These are phyloP conservation scores for Propithecus deckenii DNA, from an alignment of 2,797 vertebrate species.

Conservation along the genomic window DNA sequence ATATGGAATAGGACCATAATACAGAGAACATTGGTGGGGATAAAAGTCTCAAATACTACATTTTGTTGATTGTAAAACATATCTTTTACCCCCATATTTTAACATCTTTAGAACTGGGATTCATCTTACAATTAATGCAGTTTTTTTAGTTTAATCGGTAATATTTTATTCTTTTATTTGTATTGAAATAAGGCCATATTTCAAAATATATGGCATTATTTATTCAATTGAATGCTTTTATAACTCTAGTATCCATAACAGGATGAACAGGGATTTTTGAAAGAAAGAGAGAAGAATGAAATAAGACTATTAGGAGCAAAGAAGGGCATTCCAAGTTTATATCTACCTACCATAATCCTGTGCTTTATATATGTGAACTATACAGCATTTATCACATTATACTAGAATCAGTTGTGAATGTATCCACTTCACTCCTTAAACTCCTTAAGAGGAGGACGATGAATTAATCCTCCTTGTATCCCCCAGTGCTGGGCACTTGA, in stretches of 20 bases:
- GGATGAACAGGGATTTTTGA: neutral
- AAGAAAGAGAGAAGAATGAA: neutral
- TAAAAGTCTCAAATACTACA: neutral
- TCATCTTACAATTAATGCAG: neutral
- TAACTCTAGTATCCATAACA: neutral
- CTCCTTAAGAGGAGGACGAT: neutral
- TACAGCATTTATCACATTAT: neutral
- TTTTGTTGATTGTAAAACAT: neutral
- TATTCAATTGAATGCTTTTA: neutral
- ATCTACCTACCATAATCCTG: neutral
- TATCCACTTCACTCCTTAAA: neutral
- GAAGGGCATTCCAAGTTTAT: neutral
- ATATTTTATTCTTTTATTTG: neutral
- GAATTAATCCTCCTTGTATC: neutral
- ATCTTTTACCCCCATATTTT: neutral
- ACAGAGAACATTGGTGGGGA: neutral
- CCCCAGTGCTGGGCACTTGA: neutral
- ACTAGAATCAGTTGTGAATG: neutral
- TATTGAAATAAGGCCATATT: neutral
- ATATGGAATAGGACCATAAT: neutral
- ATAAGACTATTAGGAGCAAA: neutral
- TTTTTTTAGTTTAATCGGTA: neutral
- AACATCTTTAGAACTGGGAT: neutral
- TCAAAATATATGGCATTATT: neutral
- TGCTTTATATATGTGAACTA: neutral